A percentile compares a stretch with the other conserved stretches of the same genome.
Conservation (phyloP, 2,113 vertebrate genomes). For the Kryptolebias marmoratus region DNA sequence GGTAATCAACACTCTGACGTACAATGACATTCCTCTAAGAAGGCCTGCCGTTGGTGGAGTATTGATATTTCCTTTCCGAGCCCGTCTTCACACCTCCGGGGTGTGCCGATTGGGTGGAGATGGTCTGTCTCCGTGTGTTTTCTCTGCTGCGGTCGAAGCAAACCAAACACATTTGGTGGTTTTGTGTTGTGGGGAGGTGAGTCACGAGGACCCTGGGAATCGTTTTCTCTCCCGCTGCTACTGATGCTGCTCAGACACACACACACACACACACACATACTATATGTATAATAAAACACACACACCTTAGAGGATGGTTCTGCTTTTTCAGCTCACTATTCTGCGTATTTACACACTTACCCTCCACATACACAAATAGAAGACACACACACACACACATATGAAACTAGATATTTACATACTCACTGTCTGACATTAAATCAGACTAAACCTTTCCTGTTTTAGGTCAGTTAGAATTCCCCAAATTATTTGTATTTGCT, state of each 20-base stretch:
- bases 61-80: slow-evolving; percentile 56
- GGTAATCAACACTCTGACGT: background rate
- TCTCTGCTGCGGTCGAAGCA: slow-evolving; percentile 37
- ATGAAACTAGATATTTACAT: background rate
- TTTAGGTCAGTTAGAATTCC: no score
- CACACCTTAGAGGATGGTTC: slow-evolving; percentile 17
- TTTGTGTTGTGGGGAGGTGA: slow-evolving; percentile 17
- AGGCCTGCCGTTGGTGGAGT: slow-evolving; percentile 50
- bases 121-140: slow-evolving; percentile 66
- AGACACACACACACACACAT: background rate
- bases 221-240: slow-evolving; percentile 51
- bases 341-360: background rate
- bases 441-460: no score
- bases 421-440: no score
- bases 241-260: slow-evolving; percentile 18
- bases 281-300: slow-evolving; percentile 26
- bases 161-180: slow-evolving; percentile 53
- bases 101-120: slow-evolving; percentile 65
- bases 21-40: slow-evolving; percentile 21
- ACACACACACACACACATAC: slow-evolving; percentile 15
- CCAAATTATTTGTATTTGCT: no score
- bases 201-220: slow-evolving; percentile 30
- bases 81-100: slow-evolving; percentile 54
- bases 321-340: slow-evolving; percentile 33
- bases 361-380: background rate